Percentiles rank a stretch among this genome's conserved stretches.
These are phyloP conservation scores for Montipora capitata DNA, from an alignment of 92 coral and sea anemone genomes.

Conservation along the genomic window DNA sequence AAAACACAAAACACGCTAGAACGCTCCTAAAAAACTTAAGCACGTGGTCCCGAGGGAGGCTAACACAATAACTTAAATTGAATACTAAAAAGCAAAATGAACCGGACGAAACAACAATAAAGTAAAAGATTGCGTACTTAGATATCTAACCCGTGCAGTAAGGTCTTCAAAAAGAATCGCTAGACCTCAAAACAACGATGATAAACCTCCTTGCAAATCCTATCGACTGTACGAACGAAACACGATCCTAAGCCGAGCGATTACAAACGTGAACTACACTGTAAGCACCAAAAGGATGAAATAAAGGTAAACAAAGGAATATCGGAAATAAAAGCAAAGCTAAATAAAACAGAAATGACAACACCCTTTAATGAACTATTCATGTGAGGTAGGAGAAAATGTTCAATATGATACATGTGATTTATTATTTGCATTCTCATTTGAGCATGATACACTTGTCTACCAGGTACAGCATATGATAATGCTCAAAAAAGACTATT, in stretches of 20 bases:
- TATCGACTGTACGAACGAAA: background rate
- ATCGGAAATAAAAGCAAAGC: background rate
- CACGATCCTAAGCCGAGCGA: background rate
- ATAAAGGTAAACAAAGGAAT: background rate
- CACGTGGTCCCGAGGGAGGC: background rate
- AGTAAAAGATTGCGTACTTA: no score
- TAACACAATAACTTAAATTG: background rate
- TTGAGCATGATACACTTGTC: no score
- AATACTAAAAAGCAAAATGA: background rate
- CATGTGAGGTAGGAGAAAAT: no score
- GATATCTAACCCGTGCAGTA: no score
- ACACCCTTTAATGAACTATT: no score
- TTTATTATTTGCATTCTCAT: no score
- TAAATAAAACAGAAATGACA: background rate
- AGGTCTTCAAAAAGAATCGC: no score
- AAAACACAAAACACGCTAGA: background rate
- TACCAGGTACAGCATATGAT: no score
- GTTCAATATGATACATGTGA: no score
- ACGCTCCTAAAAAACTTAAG: constrained; percentile 12
- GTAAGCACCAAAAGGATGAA: background rate
- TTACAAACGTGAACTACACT: constrained; percentile 1
- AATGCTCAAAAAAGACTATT: no score
- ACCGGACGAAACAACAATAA: no score
- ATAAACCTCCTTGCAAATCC: background rate
- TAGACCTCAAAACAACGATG: background rate